Evolutionary conservation across 2,888 invertebrate species (phyloP).

Genomic region (Thymelicus sylvestris): DNA sequence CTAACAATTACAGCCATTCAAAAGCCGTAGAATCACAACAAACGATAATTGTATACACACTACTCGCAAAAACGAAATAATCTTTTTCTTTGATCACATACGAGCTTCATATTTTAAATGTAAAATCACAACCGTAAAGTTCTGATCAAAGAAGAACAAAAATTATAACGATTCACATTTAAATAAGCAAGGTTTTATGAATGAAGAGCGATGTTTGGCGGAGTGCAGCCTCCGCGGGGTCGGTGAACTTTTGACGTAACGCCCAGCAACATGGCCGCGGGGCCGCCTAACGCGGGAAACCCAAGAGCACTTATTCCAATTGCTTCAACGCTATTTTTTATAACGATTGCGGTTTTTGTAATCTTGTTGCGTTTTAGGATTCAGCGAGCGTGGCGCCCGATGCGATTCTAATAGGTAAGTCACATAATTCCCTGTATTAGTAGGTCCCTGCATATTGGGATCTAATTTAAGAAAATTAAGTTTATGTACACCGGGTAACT

Average conservation of each 20-base stretch:
- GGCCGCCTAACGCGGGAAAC: conserved; percentile 63
- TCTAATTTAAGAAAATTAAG: no score
- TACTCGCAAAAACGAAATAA: conserved; percentile 9
- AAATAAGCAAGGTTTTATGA: conserved; percentile 47
- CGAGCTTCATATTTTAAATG: conserved; percentile 20
- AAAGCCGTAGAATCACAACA: not conserved
- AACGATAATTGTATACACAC: conserved; percentile 1
- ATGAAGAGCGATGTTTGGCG: conserved; percentile 46
- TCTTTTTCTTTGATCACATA: conserved; percentile 11
- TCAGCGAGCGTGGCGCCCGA: conserved; percentile 42
- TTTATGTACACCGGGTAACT: no score
- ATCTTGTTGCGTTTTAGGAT: conserved; percentile 49
- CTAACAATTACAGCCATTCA: not conserved
- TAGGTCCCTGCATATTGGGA: no score
- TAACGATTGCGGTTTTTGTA: conserved; percentile 50
- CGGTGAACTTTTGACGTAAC: conserved; percentile 46
- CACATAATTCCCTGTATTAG: conserved; percentile 4
- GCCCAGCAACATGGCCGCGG: conserved; percentile 57
- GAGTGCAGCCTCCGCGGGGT: conserved; percentile 47
- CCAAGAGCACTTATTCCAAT: conserved; percentile 71
- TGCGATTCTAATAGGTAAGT: conserved; percentile 26
- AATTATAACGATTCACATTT: conserved; percentile 41
- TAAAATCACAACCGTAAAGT: conserved; percentile 36
- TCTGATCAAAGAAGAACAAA: conserved; percentile 39
- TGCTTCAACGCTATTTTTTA: conserved; percentile 63